Percentiles rank a stretch among this genome's conserved stretches.
These are phyloP conservation scores for Eurosta solidaginis DNA, from an alignment of 1,140 invertebrate genomes.

Conservation along the genomic window DNA sequence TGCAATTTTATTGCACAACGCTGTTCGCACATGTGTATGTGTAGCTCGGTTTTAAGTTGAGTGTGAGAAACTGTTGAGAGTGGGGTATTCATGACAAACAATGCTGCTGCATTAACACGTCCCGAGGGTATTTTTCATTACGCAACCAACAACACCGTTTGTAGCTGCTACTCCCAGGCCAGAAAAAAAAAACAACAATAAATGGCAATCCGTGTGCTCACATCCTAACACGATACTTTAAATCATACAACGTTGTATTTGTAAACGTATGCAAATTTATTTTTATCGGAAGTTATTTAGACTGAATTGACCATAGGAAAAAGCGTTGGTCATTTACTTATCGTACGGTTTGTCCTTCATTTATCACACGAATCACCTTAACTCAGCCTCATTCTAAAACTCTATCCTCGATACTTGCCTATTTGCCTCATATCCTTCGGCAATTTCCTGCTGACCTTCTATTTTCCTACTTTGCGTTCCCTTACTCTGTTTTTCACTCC, in stretches of 20 bases:
- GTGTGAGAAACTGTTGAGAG: neutral
- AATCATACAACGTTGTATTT: neutral
- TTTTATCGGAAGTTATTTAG: neutral
- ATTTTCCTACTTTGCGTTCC: too few species aligned
- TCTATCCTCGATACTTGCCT: too few species aligned
- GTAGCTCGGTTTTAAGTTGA: neutral
- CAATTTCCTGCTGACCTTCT: too few species aligned
- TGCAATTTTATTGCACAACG: too few species aligned
- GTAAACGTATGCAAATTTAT: neutral
- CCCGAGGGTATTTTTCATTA: constrained; percentile 40
- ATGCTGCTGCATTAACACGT: constrained; percentile 50
- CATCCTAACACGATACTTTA: neutral
- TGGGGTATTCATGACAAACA: neutral
- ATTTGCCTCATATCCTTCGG: too few species aligned
- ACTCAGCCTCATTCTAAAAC: too few species aligned
- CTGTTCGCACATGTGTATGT: neutral
- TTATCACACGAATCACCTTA: neutral
- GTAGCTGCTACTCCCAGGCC: neutral
- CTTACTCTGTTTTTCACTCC: too few species aligned
- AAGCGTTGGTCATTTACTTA: neutral
- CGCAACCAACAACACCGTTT: constrained; percentile 9
- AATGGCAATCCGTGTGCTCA: neutral
- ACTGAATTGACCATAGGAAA: neutral
- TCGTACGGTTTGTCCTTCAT: neutral
- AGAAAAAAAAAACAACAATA: neutral